phyloP scores from a whole-genome alignment of 2,888 invertebrate genomes.

The Gryllus longicercus region DNA sequence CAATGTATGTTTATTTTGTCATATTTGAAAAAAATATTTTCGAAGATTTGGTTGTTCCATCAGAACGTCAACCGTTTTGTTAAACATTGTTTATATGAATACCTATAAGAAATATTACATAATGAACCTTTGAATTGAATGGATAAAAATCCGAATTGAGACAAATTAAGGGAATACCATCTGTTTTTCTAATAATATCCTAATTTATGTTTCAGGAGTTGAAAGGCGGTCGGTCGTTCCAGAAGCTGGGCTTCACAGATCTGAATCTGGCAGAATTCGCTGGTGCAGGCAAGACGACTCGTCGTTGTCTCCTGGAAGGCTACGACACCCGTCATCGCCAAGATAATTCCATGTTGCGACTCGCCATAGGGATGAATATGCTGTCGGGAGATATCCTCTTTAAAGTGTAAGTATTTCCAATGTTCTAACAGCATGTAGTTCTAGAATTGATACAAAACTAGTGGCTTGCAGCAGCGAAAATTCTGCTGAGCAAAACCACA shows the following conservation, averaged over 20 bases:
- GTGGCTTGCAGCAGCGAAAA: too few relatives aligned
- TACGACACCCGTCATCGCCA: constrained; percentile 89
- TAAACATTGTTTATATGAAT: too few relatives aligned
- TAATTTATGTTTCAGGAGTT: constrained; percentile 54
- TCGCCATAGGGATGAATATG: constrained; percentile 90
- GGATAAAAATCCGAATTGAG: not conserved
- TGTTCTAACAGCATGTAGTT: not conserved
- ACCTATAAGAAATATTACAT: too few relatives aligned
- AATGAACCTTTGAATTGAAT: too few relatives aligned
- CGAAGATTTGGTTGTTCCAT: too few relatives aligned
- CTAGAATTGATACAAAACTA: too few relatives aligned
- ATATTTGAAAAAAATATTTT: too few relatives aligned
- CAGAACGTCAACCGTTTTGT: too few relatives aligned
- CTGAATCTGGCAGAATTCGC: constrained; percentile 96
- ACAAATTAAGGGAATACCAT: too few relatives aligned
- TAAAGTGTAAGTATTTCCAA: constrained; percentile 81
- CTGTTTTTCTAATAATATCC: not conserved
- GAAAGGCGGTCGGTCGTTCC: constrained; percentile 78
- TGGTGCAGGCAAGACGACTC: constrained; percentile 80
- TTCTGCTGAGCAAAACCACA: too few relatives aligned
- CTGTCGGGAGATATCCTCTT: constrained; percentile 94
- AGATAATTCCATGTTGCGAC: constrained; percentile 93
- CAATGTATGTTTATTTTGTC: too few relatives aligned
- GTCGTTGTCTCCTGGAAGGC: constrained; percentile 90
- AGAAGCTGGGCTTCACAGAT: constrained; percentile 96